These are phyloP conservation scores for Ciconia stormi DNA, from an alignment of 2,113 vertebrate species.

Conservation along the genomic window DNA sequence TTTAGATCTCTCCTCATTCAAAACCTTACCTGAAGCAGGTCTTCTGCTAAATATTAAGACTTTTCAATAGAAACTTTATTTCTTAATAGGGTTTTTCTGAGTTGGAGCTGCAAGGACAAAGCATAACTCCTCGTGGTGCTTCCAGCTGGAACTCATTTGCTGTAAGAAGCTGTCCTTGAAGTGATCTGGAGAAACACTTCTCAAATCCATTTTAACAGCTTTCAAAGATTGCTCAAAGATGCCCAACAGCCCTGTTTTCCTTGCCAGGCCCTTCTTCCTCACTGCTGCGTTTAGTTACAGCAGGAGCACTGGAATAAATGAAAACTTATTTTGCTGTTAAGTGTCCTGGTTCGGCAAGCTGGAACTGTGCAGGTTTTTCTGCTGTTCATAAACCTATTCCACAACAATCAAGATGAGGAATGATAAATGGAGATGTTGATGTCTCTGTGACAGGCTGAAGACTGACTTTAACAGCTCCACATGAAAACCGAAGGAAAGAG, in stretches of 20 bases:
- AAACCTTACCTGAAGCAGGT: neutral
- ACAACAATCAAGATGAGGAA: neutral
- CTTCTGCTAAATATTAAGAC: neutral
- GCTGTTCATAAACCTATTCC: neutral
- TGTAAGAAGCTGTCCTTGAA: neutral
- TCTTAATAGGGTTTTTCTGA: neutral
- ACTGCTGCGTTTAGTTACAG: neutral
- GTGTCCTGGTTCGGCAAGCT: neutral
- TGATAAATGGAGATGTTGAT: neutral
- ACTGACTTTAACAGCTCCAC: neutral
- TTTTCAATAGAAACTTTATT: neutral
- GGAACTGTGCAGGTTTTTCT: neutral
- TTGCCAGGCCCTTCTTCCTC: neutral
- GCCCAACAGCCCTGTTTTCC: neutral
- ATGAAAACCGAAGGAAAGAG: neutral
- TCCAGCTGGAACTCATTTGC: conserved; percentile 26
- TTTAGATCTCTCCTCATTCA: neutral
- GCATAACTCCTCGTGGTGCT: neutral
- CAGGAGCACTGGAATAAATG: neutral
- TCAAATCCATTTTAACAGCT: conserved; percentile 1
- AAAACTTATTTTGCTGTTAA: neutral
- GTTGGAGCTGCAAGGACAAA: neutral
- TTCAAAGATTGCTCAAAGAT: neutral
- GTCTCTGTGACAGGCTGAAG: neutral
- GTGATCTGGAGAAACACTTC: neutral